Base-by-base conservation (phyloP, 2,113 vertebrate genomes). In the Macaca fascicularis region DNA sequence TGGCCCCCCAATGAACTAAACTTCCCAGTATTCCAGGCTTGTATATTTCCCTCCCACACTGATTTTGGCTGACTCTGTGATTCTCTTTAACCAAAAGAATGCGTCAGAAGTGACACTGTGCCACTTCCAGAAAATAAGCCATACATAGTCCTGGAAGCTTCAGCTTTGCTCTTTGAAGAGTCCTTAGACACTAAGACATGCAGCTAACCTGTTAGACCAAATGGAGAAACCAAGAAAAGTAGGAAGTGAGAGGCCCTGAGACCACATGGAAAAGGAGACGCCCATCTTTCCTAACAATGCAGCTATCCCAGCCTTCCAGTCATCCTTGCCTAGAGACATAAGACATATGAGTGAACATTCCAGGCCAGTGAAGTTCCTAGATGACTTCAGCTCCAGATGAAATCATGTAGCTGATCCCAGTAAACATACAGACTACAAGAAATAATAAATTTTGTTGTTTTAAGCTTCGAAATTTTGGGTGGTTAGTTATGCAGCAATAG, bases 351-450 rank as follows among this genome's bases (percentile, higher is more conserved):
- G 27, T 48, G 55, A 78, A 61, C 57, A 64, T 30, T 48, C 75
- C 3, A 78, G 75, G 74, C 40, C 32, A 78, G 40, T 40, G 1
- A 55, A 57, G 14, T 43, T 12, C 64, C 45, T 80, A 30, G 16
- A 4, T 38, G 79, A n/a, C 59, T 55, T 95, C 50, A 69, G 89
- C 40, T 0, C 91, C 99, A 99, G 20, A 99, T 99, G 0, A 99
- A 99, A 95, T 98, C 99, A 27, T 57, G 32, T 16, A 90, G 23
- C 38, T 32, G 5, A 99, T 99, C 8, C 99, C 40, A 64, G 57
- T 43, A 84, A 84, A 64, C 5, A 4, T 89, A 25, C 40, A 78
- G 20, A 90, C 30, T 38, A 78, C 22, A 78, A 61, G 30, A 89
- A 89, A 61, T 64, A 89, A 82, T n/a, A 23, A 22, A 76, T 45